Base-by-base conservation (phyloP, 2,113 vertebrate species). In the Colossoma macropomum region DNA sequence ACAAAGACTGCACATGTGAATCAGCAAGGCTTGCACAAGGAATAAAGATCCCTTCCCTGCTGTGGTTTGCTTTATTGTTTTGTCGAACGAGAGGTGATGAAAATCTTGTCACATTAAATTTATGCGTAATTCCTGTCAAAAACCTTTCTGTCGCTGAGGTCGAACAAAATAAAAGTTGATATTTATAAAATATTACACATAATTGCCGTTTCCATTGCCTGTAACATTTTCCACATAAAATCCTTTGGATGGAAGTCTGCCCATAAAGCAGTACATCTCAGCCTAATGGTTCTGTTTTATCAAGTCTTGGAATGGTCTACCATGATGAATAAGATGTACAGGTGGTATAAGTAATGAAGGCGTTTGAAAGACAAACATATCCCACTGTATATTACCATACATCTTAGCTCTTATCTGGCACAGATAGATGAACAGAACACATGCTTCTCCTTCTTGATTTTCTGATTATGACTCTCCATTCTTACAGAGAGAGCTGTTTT, bases 401-500 rank as follows among this genome's bases (percentile, higher is more conserved):
- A 83, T 89, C 88, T 84, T 76, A 85, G 74, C 81, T 83, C 86
- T 85, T 79, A 69, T 78, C 87, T 81, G 84, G 0, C 0, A 80
- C 73, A 77, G 81, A 86, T 75, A 62, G 32, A 89, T 89, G 87
- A 54, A 85, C 83, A 79, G 84, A 81, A 84, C 83, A 85, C 86
- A 75, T 87, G 52, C 9, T 87, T 88, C 90, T 82, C 81, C 82
- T 70, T 68, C 80, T 88, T 38, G 89, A 41, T 88, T 86, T 90
- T 90, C 85, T 91, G 56, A 84, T 80, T 89, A 75, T 84, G 85
- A 85, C 77, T 86, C 78, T 83, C 84, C 87, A 86, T 86, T 84
- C 92, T 86, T 86, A 84, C 79, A 77, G 45, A 88, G 88, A 91
- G 92, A 92, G 83, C 80, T 91, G 85, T 94, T 93, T 89, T 93